Conservation (phyloP, 2,797 vertebrate species). For the Darevskia nairensis region DNA sequence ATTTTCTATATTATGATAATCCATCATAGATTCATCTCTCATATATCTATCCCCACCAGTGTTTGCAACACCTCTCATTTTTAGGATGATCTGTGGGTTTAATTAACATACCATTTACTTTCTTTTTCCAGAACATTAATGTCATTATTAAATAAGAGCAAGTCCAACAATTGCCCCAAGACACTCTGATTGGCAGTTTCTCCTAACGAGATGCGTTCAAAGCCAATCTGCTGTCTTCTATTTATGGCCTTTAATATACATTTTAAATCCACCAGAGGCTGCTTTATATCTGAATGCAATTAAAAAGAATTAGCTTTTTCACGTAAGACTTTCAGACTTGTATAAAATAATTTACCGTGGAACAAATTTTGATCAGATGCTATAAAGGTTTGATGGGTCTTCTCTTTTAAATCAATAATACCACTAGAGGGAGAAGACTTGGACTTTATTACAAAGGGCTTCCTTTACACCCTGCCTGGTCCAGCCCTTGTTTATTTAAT, state of each 20-base stretch:
- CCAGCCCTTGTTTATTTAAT: not conserved
- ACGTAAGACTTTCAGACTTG: not conserved
- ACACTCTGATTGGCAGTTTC: constrained; percentile 2
- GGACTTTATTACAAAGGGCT: not conserved
- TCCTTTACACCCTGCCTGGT: not conserved
- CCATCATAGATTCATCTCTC: not conserved
- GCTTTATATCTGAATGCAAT: constrained; percentile 3
- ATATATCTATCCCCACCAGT: not conserved
- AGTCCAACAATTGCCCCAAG: not conserved
- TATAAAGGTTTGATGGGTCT: not conserved
- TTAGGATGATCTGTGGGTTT: constrained; percentile 15
- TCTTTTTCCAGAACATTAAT: constrained; percentile 14
- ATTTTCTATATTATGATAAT: not conserved
- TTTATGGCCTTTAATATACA: constrained; percentile 2
- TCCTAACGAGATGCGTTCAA: not conserved
- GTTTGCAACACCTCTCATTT: not conserved
- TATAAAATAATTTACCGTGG: constrained; percentile 6
- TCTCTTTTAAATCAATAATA: constrained; percentile 18
- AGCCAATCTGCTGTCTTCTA: not conserved
- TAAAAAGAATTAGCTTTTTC: constrained; percentile 15
- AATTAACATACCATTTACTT: not conserved
- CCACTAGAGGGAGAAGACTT: not conserved
- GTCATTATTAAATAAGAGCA: constrained; percentile 6
- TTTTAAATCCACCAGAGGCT: not conserved
- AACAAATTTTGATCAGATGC: not conserved